Evolutionary conservation across 2,113 vertebrate species (phyloP).

Genomic region (Epinephelus cyanopodus): DNA sequence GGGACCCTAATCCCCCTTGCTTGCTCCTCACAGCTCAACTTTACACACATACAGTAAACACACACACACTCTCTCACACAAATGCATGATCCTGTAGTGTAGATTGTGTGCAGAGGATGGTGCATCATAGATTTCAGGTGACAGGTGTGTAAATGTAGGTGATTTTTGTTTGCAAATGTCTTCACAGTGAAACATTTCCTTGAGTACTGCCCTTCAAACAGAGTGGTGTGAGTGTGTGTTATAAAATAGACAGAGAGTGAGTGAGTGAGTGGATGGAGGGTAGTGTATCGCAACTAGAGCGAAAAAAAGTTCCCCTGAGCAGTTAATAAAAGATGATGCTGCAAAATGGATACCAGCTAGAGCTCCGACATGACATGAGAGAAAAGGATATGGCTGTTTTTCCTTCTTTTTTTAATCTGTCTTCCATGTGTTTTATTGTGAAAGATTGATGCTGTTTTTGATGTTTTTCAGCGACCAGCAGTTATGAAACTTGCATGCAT

Average conservation of each 20-base stretch:
- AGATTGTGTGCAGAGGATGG: slow-evolving; percentile 5
- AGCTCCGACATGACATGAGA: slow-evolving; percentile 25
- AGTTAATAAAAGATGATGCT: slow-evolving; percentile 69
- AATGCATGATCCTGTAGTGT: background rate
- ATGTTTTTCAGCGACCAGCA: background rate
- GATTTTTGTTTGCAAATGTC: background rate
- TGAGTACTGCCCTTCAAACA: background rate
- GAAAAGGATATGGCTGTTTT: background rate
- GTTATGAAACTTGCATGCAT: slow-evolving; percentile 8
- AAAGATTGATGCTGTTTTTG: background rate
- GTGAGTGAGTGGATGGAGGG: slow-evolving; percentile 11
- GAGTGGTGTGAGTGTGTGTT: background rate
- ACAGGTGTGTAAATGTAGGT: slow-evolving; percentile 30
- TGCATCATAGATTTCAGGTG: slow-evolving; percentile 21
- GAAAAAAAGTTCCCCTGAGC: slow-evolving; percentile 40
- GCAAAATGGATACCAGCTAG: slow-evolving; percentile 53
- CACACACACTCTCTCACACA: background rate
- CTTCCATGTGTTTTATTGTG: background rate
- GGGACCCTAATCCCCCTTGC: slow-evolving; percentile 26
- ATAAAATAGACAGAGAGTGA: background rate
- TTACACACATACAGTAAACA: slow-evolving; percentile 10
- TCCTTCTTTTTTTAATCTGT: background rate
- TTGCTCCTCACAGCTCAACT: slow-evolving; percentile 17
- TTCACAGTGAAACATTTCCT: background rate
- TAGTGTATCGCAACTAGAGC: slow-evolving; percentile 43